phyloP scores from a whole-genome alignment of 2,113 vertebrate species.

The Sceloporus undulatus region DNA sequence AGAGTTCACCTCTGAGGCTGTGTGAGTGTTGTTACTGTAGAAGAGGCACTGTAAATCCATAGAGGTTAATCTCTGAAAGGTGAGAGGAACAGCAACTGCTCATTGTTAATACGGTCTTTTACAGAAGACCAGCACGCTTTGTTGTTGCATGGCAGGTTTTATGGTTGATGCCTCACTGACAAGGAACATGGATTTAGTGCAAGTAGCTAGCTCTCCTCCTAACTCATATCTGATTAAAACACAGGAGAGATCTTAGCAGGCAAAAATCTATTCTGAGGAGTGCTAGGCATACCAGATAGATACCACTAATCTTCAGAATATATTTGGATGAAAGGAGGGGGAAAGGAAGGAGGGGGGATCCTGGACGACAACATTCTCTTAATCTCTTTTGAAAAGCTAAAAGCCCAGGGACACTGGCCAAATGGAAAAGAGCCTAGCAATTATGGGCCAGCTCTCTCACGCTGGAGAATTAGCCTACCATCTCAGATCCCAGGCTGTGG shows the following conservation, averaged over 20 bases:
- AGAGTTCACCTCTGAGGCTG: neutral
- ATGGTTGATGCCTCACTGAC: conserved; percentile 19
- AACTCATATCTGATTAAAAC: conserved; percentile 28
- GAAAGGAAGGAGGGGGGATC: too few species aligned
- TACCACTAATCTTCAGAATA: neutral
- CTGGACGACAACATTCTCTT: neutral
- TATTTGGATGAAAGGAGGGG: neutral
- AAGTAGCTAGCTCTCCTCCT: conserved; percentile 9
- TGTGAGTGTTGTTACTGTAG: neutral
- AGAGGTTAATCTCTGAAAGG: conserved; percentile 38
- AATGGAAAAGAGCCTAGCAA: too few species aligned
- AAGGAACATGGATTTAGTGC: conserved; percentile 4
- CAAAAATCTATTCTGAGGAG: neutral
- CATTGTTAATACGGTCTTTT: conserved; percentile 24
- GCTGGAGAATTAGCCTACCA: neutral
- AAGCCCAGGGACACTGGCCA: too few species aligned
- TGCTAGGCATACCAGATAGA: conserved; percentile 2
- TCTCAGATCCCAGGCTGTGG: neutral
- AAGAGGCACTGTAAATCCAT: conserved; percentile 26
- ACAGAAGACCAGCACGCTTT: neutral
- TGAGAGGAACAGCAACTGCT: conserved; percentile 8
- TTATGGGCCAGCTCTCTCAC: too few species aligned
- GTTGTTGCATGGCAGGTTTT: conserved; percentile 17
- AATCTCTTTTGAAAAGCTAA: neutral
- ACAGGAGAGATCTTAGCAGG: neutral